A percentile compares a stretch with the other conserved stretches of the same genome.
Evolutionary conservation across 2,888 invertebrate species (phyloP).

Genomic region (Orchestes rusci): DNA sequence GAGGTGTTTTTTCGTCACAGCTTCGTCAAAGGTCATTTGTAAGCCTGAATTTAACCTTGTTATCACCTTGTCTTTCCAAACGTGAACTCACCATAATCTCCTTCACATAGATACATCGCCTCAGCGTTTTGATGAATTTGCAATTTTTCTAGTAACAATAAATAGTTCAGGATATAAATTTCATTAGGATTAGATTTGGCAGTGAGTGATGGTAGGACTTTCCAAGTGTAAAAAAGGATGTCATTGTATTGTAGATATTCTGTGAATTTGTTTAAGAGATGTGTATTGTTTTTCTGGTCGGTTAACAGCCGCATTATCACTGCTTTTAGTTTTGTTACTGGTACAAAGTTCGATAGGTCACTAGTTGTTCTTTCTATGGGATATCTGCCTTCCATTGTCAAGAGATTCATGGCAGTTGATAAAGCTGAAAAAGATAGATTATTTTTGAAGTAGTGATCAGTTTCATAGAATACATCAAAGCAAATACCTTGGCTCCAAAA

Average conservation of each 20-base stretch:
- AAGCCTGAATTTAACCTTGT: constrained; percentile 26
- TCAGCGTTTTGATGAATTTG: constrained; percentile 35
- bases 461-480: no score
- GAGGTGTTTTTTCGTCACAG: constrained; percentile 49
- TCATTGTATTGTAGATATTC: constrained; percentile 71
- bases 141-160: constrained; percentile 39
- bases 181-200: constrained; percentile 49
- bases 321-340: constrained; percentile 57
- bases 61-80: not conserved
- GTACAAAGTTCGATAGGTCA: constrained; percentile 55
- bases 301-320: constrained; percentile 60
- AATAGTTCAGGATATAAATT: constrained; percentile 40
- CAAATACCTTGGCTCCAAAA: no score
- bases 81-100: constrained; percentile 28
- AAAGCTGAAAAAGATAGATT: constrained; percentile 46
- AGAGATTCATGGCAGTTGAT: constrained; percentile 64
- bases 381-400: constrained; percentile 64
- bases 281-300: constrained; percentile 52
- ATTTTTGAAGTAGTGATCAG: not conserved
- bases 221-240: constrained; percentile 66
- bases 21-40: constrained; percentile 55
- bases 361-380: constrained; percentile 50
- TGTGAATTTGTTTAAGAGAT: constrained; percentile 61
- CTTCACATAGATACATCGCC: constrained; percentile 34
- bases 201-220: constrained; percentile 50